Conservation (phyloP, 2,888 invertebrate genomes). For the Eupithecia tripunctaria region DNA sequence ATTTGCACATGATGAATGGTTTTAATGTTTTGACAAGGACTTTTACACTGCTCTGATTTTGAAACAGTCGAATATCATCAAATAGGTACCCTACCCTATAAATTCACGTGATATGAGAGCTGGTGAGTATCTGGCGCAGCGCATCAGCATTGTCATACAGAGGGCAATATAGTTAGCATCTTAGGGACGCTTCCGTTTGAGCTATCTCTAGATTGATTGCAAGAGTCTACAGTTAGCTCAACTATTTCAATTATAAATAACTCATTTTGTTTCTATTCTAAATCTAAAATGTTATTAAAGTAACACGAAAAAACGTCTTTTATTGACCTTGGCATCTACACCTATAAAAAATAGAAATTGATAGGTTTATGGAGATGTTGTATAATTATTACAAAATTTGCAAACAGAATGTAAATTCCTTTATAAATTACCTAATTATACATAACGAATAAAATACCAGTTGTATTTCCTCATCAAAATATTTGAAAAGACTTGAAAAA, state of each 20-base stretch:
- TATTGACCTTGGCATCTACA: neutral
- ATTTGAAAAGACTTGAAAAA: conserved; percentile 13
- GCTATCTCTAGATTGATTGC: neutral
- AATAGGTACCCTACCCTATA: neutral
- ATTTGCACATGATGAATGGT: conserved; percentile 47
- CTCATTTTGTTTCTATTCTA: neutral
- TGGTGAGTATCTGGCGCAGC: neutral
- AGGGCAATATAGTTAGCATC: neutral
- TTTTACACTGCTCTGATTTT: conserved; percentile 22
- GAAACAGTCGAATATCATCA: conserved; percentile 19
- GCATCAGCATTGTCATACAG: neutral
- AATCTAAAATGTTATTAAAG: neutral
- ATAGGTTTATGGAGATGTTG: neutral
- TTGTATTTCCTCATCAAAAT: conserved; percentile 12
- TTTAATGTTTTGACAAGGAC: conserved; percentile 43
- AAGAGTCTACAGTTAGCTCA: too few species aligned
- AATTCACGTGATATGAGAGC: neutral
- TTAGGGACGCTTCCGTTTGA: neutral
- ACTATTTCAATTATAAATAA: neutral
- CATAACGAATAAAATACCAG: conserved; percentile 1
- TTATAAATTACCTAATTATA: neutral
- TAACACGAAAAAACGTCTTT: neutral
- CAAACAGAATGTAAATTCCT: neutral
- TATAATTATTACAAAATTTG: neutral
- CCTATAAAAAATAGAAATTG: neutral